phyloP scores from a whole-genome alignment of 1,140 invertebrate species.

The Aphelinus certus region DNA sequence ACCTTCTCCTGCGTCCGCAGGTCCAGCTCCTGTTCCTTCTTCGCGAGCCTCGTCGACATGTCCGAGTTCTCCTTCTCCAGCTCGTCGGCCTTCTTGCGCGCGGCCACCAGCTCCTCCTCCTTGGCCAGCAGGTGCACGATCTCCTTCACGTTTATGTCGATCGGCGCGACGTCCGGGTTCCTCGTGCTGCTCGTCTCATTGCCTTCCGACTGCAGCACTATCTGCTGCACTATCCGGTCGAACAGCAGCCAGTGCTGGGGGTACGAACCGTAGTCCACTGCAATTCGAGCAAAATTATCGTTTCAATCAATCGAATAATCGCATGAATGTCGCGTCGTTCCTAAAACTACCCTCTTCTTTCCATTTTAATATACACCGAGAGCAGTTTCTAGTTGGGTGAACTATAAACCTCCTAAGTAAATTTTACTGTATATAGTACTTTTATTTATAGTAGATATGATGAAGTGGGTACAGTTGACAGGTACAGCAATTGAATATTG shows the following conservation, averaged over 20 bases:
- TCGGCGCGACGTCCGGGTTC: constrained; percentile 84
- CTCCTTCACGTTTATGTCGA: constrained; percentile 92
- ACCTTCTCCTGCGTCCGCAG: constrained; percentile 87
- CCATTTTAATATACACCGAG: too few relatives aligned
- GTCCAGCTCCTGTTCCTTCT: constrained; percentile 94
- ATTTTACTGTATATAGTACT: too few relatives aligned
- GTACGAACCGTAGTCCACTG: constrained; percentile 81
- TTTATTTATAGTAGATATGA: too few relatives aligned
- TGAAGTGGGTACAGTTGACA: too few relatives aligned
- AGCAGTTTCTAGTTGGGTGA: too few relatives aligned
- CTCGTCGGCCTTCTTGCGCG: constrained; percentile 86
- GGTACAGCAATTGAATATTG: too few relatives aligned
- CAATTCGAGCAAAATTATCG: constrained; percentile 44
- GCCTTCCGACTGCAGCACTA: constrained; percentile 85
- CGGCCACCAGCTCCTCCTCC: constrained; percentile 91
- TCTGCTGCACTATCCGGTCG: constrained; percentile 95
- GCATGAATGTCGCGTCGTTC: too few relatives aligned
- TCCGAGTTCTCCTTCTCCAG: constrained; percentile 90
- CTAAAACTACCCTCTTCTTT: too few relatives aligned
- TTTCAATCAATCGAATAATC: neutral
- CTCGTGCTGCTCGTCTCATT: constrained; percentile 69
- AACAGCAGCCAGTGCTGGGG: constrained; percentile 94
- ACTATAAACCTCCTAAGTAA: too few relatives aligned
- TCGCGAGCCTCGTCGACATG: constrained; percentile 83
- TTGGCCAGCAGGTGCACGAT: constrained; percentile 91